These are phyloP conservation scores for Drosophila phalerata DNA, from an alignment of 2,888 invertebrate genomes.

Conservation along the genomic window DNA sequence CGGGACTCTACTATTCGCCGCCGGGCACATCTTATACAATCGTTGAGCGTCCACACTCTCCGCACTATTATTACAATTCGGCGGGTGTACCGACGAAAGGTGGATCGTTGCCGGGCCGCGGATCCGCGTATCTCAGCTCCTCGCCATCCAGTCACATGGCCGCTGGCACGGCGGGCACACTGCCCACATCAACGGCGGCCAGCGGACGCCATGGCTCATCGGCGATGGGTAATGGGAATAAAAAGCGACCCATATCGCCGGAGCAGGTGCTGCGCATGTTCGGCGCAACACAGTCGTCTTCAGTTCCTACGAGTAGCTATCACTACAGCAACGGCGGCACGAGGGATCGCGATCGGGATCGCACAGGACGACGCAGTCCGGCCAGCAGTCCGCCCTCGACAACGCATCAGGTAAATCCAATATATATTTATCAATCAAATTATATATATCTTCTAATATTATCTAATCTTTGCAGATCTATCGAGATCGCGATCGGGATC, in stretches of 20 bases:
- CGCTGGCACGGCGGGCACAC: constrained; percentile 83
- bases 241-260: constrained; percentile 93
- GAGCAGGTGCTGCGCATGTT: constrained; percentile 92
- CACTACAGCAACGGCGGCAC: constrained; percentile 86
- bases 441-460: no score
- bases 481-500: constrained; percentile 86
- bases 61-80: constrained; percentile 87
- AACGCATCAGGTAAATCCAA: constrained; percentile 89
- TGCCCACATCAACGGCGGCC: constrained; percentile 85
- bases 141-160: constrained; percentile 87
- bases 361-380: constrained; percentile 87
- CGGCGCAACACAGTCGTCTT: constrained; percentile 87
- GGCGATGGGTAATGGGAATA: constrained; percentile 83
- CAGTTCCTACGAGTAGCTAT: constrained; percentile 86
- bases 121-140: constrained; percentile 91
- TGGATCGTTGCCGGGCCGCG: constrained; percentile 85
- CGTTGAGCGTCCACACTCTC: constrained; percentile 91
- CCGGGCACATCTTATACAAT: constrained; percentile 96
- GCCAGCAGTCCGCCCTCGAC: constrained; percentile 93
- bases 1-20: constrained; percentile 93
- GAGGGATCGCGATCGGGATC: constrained; percentile 78
- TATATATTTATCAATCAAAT: neutral
- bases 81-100: constrained; percentile 85
- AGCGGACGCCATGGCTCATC: constrained; percentile 85
- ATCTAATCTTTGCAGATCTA: constrained; percentile 86